Conservation (phyloP, 2,888 invertebrate genomes). For the Campaea margaritaria region DNA sequence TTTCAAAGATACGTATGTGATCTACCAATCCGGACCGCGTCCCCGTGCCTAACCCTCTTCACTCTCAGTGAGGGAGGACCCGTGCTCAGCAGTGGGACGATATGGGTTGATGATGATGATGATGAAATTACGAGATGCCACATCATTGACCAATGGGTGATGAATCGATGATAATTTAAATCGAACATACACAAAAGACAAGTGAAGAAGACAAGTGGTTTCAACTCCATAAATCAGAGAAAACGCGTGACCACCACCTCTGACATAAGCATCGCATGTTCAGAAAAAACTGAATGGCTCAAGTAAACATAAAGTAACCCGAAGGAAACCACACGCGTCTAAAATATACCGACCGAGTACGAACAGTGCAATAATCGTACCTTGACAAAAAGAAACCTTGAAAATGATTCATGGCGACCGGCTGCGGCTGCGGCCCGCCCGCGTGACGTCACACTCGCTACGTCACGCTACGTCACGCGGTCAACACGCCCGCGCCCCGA, state of each 20-base stretch:
- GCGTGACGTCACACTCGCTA: conserved; percentile 66
- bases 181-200: too few species aligned
- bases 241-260: neutral
- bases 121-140: too few species aligned
- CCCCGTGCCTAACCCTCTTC: too few species aligned
- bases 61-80: too few species aligned
- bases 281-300: conserved; percentile 20
- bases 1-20: too few species aligned
- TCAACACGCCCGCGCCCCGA: conserved; percentile 55
- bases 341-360: conserved; percentile 39
- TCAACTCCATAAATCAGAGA: conserved; percentile 21
- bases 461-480: conserved; percentile 70
- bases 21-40: too few species aligned
- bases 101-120: too few species aligned
- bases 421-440: conserved; percentile 49
- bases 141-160: too few species aligned
- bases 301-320: conserved; percentile 24
- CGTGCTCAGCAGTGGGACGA: too few species aligned
- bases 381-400: conserved; percentile 66
- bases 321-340: conserved; percentile 26
- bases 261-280: conserved; percentile 8
- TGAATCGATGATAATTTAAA: too few species aligned
- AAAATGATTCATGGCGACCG: conserved; percentile 55
- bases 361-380: conserved; percentile 48
- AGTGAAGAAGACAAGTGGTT: conserved; percentile 13